Conservation (phyloP, 2,888 invertebrate species). For the Serrognathus titanus region DNA sequence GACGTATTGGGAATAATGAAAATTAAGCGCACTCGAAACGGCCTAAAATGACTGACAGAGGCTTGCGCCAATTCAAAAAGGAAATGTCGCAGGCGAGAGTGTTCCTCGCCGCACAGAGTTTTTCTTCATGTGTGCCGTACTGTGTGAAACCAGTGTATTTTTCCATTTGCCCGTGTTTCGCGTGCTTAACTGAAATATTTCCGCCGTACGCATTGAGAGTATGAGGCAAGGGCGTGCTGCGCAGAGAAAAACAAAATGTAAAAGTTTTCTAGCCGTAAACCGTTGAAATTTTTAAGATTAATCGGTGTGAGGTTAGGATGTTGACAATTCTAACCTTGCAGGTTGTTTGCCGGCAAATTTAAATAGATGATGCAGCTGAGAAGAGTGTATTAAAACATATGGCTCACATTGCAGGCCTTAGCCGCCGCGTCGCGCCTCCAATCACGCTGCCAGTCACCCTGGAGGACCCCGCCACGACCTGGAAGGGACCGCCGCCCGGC, state of each 20-base stretch:
- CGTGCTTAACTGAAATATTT: conserved; percentile 11
- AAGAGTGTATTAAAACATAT: conserved; percentile 54
- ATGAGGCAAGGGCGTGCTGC: conserved; percentile 57
- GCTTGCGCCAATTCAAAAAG: conserved; percentile 2
- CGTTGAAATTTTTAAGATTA: conserved; percentile 12
- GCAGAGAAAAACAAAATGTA: conserved; percentile 56
- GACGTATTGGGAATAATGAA: no score
- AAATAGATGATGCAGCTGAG: conserved; percentile 39
- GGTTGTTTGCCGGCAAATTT: conserved; percentile 21
- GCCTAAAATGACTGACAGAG: background rate
- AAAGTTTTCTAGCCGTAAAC: conserved; percentile 31
- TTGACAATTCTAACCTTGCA: conserved; percentile 37
- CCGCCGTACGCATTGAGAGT: conserved; percentile 32
- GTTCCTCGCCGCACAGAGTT: conserved; percentile 4
- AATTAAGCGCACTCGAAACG: background rate
- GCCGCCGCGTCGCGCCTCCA: conserved; percentile 70
- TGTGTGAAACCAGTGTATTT: conserved; percentile 11
- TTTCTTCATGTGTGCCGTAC: conserved; percentile 9
- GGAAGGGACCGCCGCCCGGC: conserved; percentile 72
- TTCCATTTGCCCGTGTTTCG: conserved; percentile 11
- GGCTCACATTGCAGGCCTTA: conserved; percentile 69
- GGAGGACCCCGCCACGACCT: conserved; percentile 72
- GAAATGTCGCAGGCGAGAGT: conserved; percentile 10
- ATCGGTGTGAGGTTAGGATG: conserved; percentile 37
- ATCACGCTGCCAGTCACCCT: conserved; percentile 68